Base-by-base conservation (phyloP, 2,113 vertebrate species). In the Eolophus roseicapilla region DNA sequence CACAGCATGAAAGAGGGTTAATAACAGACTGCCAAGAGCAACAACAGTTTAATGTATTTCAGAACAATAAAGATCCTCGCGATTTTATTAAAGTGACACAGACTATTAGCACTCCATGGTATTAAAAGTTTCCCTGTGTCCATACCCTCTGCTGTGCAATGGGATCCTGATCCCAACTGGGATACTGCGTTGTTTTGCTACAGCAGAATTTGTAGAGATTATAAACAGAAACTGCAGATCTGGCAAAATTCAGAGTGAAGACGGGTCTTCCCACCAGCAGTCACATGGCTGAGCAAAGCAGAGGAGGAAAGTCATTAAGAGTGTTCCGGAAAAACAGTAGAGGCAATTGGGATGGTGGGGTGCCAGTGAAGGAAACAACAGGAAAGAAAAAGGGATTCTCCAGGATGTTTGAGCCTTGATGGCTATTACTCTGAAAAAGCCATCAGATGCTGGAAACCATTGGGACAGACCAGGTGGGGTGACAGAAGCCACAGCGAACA, bases 1-100 rank as follows among this genome's bases (percentile, higher is more conserved):
- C 95, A 79, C 92, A 93, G 96, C 88, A 91, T 82, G 93, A 92
- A 96, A 87, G 92, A 84, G 71, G 83, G 95, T 94, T 96, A 93
- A 96, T 79, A 93, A 88, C 25, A 2, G 74, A 86, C 85, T 91
- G 95, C 92, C 95, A 95, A 80, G 68, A 93, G 95, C 92, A 95
- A 90, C 90, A 89, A 85, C 27, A 3, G 90, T 87, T 96, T 91
- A 88, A 93, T 87, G 92, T 39, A 73, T 77, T 92, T 67, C 81
- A 65, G 91, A 92, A 96, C 86, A 96, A 91, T 87, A 92, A 92
- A 71, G 78, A 79, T 39, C 41, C 65, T 53, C 6, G 6, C 49
- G 21, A 67, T 90, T 92, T 89, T 62, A 85, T 52, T 85, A 13
- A 89, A 96, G 83, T 82, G 86, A 87, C 77, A 91, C 16, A 53